These are phyloP conservation scores for Yponomeuta evonymella DNA, from an alignment of 2,888 invertebrate genomes.

Conservation along the genomic window DNA sequence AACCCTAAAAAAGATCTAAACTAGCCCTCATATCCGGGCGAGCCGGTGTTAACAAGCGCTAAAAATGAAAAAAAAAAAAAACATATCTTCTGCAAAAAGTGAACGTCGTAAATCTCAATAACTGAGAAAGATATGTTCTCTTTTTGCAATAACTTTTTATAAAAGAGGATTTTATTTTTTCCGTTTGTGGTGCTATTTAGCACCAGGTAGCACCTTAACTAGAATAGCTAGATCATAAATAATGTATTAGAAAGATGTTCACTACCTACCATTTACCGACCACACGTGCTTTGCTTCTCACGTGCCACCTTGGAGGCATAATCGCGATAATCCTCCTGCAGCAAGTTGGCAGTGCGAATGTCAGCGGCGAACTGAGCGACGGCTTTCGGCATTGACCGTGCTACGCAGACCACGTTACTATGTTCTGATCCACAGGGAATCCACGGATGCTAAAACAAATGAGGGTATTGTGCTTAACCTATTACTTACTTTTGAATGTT, in stretches of 20 bases:
- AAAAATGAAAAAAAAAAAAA: no score
- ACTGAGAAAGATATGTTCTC: no score
- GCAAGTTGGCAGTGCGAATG: neutral
- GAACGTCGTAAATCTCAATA: no score
- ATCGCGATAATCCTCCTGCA: neutral
- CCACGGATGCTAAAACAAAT: neutral
- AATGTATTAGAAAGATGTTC: neutral
- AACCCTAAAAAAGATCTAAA: no score
- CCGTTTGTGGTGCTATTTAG: neutral
- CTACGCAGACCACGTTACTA: neutral
- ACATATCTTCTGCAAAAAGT: no score
- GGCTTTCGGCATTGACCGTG: neutral
- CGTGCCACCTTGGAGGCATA: neutral
- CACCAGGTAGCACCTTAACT: neutral
- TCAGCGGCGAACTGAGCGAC: neutral
- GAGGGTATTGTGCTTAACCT: neutral
- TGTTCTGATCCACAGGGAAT: neutral
- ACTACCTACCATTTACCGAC: neutral
- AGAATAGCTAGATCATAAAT: neutral
- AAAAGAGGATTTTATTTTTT: neutral
- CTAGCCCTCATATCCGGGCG: no score
- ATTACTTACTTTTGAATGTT: neutral
- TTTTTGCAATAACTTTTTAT: neutral
- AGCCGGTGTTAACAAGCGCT: no score
- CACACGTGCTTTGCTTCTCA: constrained; percentile 6